Evolutionary conservation across 2,797 vertebrate species (phyloP).

Genomic region (Nasua narica): DNA sequence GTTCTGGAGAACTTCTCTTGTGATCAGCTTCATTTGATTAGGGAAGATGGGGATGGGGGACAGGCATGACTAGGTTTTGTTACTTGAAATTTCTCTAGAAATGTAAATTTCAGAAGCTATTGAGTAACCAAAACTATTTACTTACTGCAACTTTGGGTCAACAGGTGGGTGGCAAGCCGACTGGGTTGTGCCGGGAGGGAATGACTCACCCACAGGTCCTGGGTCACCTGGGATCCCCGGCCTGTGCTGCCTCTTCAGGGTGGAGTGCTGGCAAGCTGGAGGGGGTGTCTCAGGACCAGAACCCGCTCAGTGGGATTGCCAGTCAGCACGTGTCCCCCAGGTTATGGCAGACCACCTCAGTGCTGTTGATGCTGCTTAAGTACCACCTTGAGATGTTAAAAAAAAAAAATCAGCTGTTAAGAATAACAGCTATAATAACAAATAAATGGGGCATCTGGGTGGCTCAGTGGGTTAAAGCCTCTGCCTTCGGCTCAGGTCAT

Average conservation of each 20-base stretch:
- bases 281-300: rapidly evolving
- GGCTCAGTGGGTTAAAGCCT: no score
- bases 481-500: no score
- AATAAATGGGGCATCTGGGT: no score
- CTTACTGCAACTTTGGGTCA: conserved; percentile 22
- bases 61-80: neutral
- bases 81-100: neutral
- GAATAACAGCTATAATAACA: neutral
- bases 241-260: neutral
- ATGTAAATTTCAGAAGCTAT: conserved; percentile 11
- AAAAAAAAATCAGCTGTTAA: neutral
- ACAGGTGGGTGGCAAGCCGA: neutral
- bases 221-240: neutral
- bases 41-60: neutral
- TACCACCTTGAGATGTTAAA: neutral
- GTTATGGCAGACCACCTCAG: neutral
- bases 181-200: neutral
- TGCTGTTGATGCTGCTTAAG: neutral
- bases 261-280: neutral
- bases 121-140: neutral
- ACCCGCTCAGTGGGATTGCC: rapidly evolving
- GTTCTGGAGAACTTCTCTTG: neutral
- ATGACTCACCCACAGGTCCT: neutral
- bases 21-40: neutral
- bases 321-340: neutral